A percentile compares a stretch with the other conserved stretches of the same genome.
These are phyloP conservation scores for Willowsia nigromaculata DNA, from an alignment of 2,888 invertebrate genomes.

Conservation along the genomic window DNA sequence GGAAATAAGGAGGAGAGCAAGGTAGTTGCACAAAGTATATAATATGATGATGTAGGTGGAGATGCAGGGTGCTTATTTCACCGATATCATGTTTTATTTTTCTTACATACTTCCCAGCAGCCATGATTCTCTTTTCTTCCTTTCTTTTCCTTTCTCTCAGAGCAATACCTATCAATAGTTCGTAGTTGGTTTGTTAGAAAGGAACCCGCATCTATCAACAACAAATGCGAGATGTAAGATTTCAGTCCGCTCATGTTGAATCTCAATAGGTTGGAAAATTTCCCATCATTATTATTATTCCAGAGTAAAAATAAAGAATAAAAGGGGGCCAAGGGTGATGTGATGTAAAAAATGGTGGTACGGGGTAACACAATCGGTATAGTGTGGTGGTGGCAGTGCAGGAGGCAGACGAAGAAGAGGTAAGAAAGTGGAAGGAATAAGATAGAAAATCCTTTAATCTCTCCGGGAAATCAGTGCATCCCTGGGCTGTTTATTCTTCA, in stretches of 20 bases:
- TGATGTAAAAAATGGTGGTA: constrained; percentile 7
- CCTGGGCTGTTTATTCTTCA: constrained; percentile 69
- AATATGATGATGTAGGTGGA: background rate
- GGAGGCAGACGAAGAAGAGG: background rate
- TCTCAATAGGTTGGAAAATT: constrained; percentile 56
- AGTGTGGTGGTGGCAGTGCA: background rate
- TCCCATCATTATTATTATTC: constrained; percentile 67
- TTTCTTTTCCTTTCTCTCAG: background rate
- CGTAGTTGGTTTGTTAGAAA: constrained; percentile 22
- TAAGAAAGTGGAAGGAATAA: constrained; percentile 63
- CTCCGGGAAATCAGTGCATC: constrained; percentile 66
- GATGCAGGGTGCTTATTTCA: background rate
- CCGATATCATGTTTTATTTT: background rate
- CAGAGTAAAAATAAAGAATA: constrained; percentile 30
- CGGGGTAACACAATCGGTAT: background rate
- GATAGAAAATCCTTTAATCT: constrained; percentile 69
- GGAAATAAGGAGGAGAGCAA: background rate
- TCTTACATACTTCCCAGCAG: constrained; percentile 31
- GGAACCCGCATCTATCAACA: constrained; percentile 48
- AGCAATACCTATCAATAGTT: constrained; percentile 17
- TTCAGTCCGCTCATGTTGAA: constrained; percentile 5
- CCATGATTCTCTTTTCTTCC: background rate
- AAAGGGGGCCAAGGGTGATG: constrained; percentile 51
- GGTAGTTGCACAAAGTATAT: background rate
- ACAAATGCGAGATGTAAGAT: constrained; percentile 23